These are phyloP conservation scores for Papilio elwesi DNA, from an alignment of 2,888 invertebrate species.

Conservation along the genomic window DNA sequence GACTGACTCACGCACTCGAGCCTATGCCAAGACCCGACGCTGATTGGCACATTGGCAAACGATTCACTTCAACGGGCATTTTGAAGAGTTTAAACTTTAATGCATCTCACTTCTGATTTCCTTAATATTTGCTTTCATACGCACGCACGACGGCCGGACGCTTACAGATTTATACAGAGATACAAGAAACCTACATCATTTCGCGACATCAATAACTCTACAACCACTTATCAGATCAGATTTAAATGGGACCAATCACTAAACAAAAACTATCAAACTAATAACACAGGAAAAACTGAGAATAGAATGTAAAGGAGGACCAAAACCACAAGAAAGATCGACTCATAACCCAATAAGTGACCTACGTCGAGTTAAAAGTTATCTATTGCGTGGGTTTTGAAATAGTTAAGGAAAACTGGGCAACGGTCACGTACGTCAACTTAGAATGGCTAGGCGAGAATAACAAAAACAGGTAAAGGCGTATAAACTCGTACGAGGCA, in stretches of 20 bases:
- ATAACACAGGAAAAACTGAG: too few relatives aligned
- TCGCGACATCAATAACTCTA: too few relatives aligned
- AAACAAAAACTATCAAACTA: too few relatives aligned
- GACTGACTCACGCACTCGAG: conserved; percentile 6
- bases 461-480: conserved; percentile 28
- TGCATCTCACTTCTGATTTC: conserved; percentile 9
- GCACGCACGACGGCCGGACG: too few relatives aligned
- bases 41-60: conserved; percentile 25
- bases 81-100: conserved; percentile 5
- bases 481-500: not conserved
- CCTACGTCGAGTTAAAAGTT: not conserved
- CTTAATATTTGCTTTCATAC: conserved; percentile 12
- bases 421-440: not conserved
- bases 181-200: too few relatives aligned
- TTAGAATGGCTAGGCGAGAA: conserved; percentile 1
- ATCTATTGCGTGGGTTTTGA: not conserved
- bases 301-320: too few relatives aligned
- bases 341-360: not conserved
- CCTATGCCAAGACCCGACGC: conserved; percentile 5
- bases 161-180: too few relatives aligned
- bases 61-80: not conserved
- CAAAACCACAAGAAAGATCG: not conserved
- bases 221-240: too few relatives aligned
- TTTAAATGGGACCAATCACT: too few relatives aligned
- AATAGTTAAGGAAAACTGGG: conserved; percentile 8